Evolutionary conservation across 2,113 vertebrate genomes (phyloP), one percentile per base, ranked within the genome.

Genomic region (Mola mola): DNA sequence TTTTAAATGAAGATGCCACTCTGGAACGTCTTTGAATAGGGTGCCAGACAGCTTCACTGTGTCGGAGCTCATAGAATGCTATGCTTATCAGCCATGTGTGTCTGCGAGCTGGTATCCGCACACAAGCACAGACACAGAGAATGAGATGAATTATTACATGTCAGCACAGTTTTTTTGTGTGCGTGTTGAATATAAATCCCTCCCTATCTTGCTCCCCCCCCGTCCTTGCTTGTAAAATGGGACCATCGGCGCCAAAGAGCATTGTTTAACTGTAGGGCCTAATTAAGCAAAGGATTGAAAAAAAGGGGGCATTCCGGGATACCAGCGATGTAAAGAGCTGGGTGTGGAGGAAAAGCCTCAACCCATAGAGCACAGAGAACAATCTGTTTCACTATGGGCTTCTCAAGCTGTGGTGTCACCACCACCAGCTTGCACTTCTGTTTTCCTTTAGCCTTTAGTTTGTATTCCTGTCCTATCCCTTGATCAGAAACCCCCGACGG

Each of bases 231-330:
- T 36, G 48, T 71, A 69, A 78, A 85, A 36, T 49, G 50, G 67
- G 46, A 70, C 43, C 57, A 60, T 75, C 33, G 2, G 28, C 58
- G 63, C 13, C 15, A 52, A 37, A 1, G 46, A 74, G 66, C 64
- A 63, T 72, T 75, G 68, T 85, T 83, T 77, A 76, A 82, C 83
- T 86, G 58, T 66, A 62, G 78, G 84, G 72, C 71, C 78, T 81
- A 87, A 87, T 90, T 89, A 88, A 78, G 72, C 38, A 66, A 50
- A 43, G 56, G 24, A 66, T 37, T 66, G 43, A 71, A 72, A 73
- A 7, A 7, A 72, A 29, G 37, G 61, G 56, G 40, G 21, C 28
- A 24, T 36, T 65, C 46, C 51, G 37, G 56, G 43, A 48, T 55
- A 48, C 53, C 37, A 58, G 46, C 4, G 37, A 43, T 70, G 67